phyloP scores from a whole-genome alignment of 2,888 invertebrate genomes.

The Melanchra persicariae region DNA sequence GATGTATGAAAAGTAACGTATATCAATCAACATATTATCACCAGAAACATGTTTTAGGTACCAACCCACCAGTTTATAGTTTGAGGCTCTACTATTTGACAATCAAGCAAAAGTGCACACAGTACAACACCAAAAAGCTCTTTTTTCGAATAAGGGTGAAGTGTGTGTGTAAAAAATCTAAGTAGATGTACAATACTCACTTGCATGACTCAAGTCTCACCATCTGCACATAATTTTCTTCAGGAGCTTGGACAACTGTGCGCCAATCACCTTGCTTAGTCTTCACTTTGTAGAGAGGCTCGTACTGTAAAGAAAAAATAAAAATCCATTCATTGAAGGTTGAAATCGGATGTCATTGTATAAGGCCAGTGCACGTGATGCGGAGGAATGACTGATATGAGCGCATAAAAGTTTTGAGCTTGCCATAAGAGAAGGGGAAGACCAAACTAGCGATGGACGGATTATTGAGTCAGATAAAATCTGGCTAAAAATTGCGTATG shows the following conservation, averaged over 20 bases:
- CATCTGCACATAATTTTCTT: constrained; percentile 80
- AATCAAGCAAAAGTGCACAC: neutral
- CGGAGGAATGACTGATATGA: neutral
- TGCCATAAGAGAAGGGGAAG: neutral
- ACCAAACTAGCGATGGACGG: too few relatives aligned
- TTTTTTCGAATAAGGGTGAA: neutral
- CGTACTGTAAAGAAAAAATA: constrained; percentile 75
- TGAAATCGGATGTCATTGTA: neutral
- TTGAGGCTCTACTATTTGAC: neutral
- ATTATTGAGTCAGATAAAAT: neutral
- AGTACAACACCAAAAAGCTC: neutral
- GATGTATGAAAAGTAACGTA: too few relatives aligned
- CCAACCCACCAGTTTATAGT: neutral
- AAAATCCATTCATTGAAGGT: neutral
- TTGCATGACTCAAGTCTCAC: constrained; percentile 82
- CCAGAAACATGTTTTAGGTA: neutral
- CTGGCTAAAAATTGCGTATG: neutral
- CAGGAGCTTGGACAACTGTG: constrained; percentile 80
- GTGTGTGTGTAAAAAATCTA: too few relatives aligned
- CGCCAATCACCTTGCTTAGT: constrained; percentile 75
- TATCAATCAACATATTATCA: neutral
- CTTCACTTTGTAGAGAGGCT: constrained; percentile 81
- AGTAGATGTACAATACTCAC: constrained; percentile 68
- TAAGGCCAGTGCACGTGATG: neutral
- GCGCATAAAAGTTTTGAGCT: neutral